Base-by-base conservation (phyloP, 30 jellyfish, hydroid and myxozoan species). In the Rhopilema esculentum region DNA sequence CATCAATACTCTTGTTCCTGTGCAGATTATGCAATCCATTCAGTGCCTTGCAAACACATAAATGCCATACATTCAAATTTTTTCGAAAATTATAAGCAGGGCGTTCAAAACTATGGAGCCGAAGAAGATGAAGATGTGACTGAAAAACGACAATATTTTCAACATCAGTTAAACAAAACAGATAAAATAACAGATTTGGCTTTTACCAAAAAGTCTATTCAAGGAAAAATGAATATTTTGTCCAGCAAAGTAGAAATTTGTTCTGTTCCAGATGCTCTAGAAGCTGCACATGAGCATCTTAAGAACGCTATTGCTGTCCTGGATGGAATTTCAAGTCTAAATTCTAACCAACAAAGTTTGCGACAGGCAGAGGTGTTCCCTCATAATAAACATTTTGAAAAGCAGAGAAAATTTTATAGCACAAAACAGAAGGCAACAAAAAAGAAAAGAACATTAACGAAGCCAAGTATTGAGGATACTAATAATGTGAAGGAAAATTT, bases 321-420 rank as follows among this genome's bases (percentile, higher is more conserved):
- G 53, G 48, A 61, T n/a, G 88, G 88, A 52, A 23, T 77, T 73
- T 20, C 50, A 32, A 71, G 48, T 26, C 25, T 40, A n/a, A 19
- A 25, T 21, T 4, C 27, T n/a, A 27, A 62, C 20, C 29, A n/a
- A 0, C 53, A 30, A 49, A 21, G 27, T 15, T 29, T 77, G 9
- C 66, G 52, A 29, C 62, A 22, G n/a, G 29, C 40, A 40, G 88
- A 61, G 71, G 29, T 16, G 52, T 52, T 77, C 49, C 88, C 88
- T 16, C 32, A 31, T n/a, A 57, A 57, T 0, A 77, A 77, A 57
- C 61, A 52, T n/a, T 77, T 77, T 27, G 77, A 77, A 19, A 77
- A 77, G 33, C 88, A 49, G 64, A 22, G 50, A 49, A 57, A 52
- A 77, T 77, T 77, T 57, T 77, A 1, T 77, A 77, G 88, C 88